Conservation (phyloP, 2,888 invertebrate species). For the Ischnus inquisitorius region DNA sequence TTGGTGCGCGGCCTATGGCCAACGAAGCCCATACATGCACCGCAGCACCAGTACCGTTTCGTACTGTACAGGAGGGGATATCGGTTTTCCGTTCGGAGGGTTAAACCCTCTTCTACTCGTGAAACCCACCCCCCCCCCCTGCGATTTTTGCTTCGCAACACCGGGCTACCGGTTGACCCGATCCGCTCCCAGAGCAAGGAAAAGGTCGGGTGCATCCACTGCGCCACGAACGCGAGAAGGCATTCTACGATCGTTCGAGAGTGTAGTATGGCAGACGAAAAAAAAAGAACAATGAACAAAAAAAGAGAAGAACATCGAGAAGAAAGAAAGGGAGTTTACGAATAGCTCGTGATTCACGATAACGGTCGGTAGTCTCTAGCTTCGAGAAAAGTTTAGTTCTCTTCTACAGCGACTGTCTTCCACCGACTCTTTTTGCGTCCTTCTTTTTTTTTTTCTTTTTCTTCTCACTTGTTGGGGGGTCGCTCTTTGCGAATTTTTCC, state of each 20-base stretch:
- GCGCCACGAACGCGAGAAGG: not conserved
- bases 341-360: conserved; percentile 76
- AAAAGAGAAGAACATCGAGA: not conserved
- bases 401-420: conserved; percentile 38
- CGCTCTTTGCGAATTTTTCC: not conserved
- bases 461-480: conserved; percentile 25
- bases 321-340: conserved; percentile 62
- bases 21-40: not conserved
- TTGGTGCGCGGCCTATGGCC: not conserved
- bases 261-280: not conserved
- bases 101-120: conserved; percentile 15
- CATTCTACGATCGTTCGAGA: conserved; percentile 1
- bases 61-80: not conserved
- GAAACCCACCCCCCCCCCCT: too few relatives aligned
- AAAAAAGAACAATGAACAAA: too few relatives aligned
- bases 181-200: conserved; percentile 2
- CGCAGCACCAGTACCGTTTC: not conserved
- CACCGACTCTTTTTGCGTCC: conserved; percentile 10
- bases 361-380: conserved; percentile 71
- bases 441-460: conserved; percentile 40
- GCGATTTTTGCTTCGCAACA: conserved; percentile 15
- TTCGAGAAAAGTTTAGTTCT: conserved; percentile 72
- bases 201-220: conserved; percentile 4
- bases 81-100: conserved; percentile 13
- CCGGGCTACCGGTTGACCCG: conserved; percentile 8